Evolutionary conservation across 35 echinoderm and acorn worm genomes (phyloP).

Genomic region (Strongylocentrotus purpuratus): DNA sequence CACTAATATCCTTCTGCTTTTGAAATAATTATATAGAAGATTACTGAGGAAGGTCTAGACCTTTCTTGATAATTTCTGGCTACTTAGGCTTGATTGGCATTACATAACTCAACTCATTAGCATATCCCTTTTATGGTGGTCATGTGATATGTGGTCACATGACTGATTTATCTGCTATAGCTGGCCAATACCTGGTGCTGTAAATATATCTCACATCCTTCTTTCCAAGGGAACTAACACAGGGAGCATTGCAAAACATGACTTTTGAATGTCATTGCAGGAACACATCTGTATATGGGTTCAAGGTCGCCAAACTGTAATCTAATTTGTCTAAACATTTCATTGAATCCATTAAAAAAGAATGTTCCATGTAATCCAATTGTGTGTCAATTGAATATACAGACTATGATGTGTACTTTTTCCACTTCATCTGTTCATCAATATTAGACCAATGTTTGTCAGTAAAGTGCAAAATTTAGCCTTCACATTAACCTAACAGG

Average conservation of each 20-base stretch:
- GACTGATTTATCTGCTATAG: neutral
- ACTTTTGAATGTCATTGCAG: neutral
- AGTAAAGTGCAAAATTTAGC: neutral
- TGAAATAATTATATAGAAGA: neutral
- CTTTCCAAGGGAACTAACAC: neutral
- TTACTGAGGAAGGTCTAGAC: neutral
- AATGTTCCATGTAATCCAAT: neutral
- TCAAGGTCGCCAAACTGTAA: neutral
- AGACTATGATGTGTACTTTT: neutral
- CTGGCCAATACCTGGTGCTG: neutral
- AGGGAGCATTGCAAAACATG: neutral
- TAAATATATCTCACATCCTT: neutral
- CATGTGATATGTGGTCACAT: neutral
- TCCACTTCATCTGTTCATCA: neutral
- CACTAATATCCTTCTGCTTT: neutral
- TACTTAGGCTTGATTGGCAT: neutral
- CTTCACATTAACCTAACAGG: neutral
- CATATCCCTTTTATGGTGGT: neutral
- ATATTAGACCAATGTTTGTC: neutral
- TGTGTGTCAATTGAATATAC: neutral
- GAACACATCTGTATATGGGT: neutral
- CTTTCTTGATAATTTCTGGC: too few species aligned
- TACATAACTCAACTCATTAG: neutral
- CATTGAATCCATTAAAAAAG: neutral
- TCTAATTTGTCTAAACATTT: neutral